phyloP scores from a whole-genome alignment of 2,888 invertebrate species.

The Boloria selene region DNA sequence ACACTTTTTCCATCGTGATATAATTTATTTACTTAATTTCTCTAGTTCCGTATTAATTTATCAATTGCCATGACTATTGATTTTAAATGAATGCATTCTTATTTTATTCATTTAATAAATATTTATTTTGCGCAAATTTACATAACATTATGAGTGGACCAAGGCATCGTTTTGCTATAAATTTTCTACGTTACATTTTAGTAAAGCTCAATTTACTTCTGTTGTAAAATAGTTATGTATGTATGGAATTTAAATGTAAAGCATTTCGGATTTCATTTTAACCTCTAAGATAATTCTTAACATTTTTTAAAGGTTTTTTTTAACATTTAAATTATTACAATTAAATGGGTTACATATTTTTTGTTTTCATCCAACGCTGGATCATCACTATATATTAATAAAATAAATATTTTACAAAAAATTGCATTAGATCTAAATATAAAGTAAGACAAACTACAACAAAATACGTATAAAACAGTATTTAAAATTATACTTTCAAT shows the following conservation, averaged over 20 bases:
- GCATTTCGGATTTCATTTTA: constrained; percentile 28
- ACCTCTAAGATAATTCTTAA: constrained; percentile 25
- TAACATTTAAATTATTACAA: constrained; percentile 13
- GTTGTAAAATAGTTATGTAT: constrained; percentile 15
- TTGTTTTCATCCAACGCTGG: constrained; percentile 24
- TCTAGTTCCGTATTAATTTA: constrained; percentile 57
- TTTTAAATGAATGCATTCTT: constrained; percentile 61
- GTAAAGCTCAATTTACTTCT: constrained; percentile 35
- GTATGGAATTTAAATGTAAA: constrained; percentile 17
- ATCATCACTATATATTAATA: constrained; percentile 29
- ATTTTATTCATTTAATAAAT: constrained; percentile 50
- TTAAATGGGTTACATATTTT: constrained; percentile 1
- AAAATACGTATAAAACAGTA: constrained; percentile 41
- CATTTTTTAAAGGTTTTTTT: constrained; percentile 22
- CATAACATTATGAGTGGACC: constrained; percentile 62
- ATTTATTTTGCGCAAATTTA: constrained; percentile 57
- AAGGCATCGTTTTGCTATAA: constrained; percentile 62
- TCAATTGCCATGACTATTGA: constrained; percentile 58
- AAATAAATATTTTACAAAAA: constrained; percentile 37
- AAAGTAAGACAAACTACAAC: constrained; percentile 38
- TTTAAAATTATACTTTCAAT: constrained; percentile 35
- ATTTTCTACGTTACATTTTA: constrained; percentile 24
- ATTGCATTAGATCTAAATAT: constrained; percentile 34
- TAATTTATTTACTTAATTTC: constrained; percentile 45
- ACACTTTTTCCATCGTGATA: constrained; percentile 58